Percentiles rank a stretch among this genome's conserved stretches.
phyloP scores from a whole-genome alignment of 2,113 vertebrate genomes.

The Neodontobutis hainanensis region DNA sequence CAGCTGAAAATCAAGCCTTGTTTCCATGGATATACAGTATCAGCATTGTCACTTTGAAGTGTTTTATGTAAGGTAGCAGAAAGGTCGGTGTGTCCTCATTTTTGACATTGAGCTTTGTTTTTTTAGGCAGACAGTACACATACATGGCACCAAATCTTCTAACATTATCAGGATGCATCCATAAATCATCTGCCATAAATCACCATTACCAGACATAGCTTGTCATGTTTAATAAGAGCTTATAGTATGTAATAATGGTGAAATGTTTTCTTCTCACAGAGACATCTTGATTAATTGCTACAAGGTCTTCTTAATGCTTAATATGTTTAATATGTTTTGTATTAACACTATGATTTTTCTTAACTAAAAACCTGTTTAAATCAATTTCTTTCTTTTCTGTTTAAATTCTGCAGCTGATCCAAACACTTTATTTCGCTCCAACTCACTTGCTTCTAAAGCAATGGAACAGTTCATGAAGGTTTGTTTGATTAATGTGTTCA shows the following conservation, averaged over 20 bases:
- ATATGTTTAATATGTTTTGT: too few relatives aligned
- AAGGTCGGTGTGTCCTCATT: conserved; percentile 14
- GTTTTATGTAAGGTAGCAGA: conserved; percentile 23
- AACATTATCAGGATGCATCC: neutral
- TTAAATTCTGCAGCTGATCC: conserved; percentile 83
- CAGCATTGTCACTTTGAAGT: conserved; percentile 17
- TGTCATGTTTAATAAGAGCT: too few relatives aligned
- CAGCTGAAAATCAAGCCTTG: conserved; percentile 29
- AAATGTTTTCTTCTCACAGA: too few relatives aligned
- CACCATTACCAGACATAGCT: too few relatives aligned
- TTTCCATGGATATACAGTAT: conserved; percentile 37
- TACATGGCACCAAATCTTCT: neutral
- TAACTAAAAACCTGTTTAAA: neutral
- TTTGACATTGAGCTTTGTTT: conserved; percentile 14
- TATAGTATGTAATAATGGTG: too few relatives aligned
- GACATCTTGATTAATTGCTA: too few relatives aligned
- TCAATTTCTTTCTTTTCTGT: conserved; percentile 5
- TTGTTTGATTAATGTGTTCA: conserved; percentile 18
- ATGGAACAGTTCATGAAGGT: conserved; percentile 96
- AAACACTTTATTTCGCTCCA: conserved; percentile 93
- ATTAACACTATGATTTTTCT: too few relatives aligned
- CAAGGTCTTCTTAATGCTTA: too few relatives aligned
- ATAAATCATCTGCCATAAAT: conserved; percentile 9
- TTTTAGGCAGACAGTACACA: neutral
- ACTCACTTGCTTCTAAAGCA: conserved; percentile 90